phyloP scores from a whole-genome alignment of 2,888 invertebrate genomes.

The Sipha maydis region DNA sequence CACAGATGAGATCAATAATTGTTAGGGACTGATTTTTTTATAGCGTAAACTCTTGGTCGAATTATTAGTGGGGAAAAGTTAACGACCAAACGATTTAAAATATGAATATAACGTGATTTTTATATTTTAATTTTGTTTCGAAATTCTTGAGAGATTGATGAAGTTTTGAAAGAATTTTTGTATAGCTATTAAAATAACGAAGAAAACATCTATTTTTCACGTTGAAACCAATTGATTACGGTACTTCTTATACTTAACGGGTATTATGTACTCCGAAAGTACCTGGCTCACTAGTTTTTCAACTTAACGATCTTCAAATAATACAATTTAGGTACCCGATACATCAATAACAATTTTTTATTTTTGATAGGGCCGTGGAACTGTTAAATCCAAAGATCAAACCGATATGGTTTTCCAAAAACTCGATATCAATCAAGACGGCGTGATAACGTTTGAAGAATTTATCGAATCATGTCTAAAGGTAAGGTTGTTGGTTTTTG shows the following conservation, averaged over 20 bases:
- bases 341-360: conserved; percentile 7
- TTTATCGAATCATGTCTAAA: conserved; percentile 94
- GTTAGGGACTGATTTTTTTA: not conserved
- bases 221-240: not conserved
- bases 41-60: not conserved
- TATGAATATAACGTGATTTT: not conserved
- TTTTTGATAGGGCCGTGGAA: conserved; percentile 74
- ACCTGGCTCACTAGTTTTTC: not conserved
- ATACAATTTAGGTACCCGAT: not conserved
- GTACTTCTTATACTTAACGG: not conserved
- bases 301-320: not conserved
- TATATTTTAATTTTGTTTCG: conserved; percentile 4
- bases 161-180: not conserved
- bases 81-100: not conserved
- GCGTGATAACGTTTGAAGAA: conserved; percentile 94
- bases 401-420: conserved; percentile 89
- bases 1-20: not conserved
- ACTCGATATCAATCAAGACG: conserved; percentile 91
- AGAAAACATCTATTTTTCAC: not conserved
- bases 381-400: conserved; percentile 86
- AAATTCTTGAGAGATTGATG: not conserved
- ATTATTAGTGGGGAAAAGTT: not conserved
- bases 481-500: conserved; percentile 69
- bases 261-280: not conserved
- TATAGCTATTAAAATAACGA: not conserved